Evolutionary conservation across 2,797 vertebrate species (phyloP), one percentile per base, ranked within the genome.

Genomic region (Naso thynnoides): DNA sequence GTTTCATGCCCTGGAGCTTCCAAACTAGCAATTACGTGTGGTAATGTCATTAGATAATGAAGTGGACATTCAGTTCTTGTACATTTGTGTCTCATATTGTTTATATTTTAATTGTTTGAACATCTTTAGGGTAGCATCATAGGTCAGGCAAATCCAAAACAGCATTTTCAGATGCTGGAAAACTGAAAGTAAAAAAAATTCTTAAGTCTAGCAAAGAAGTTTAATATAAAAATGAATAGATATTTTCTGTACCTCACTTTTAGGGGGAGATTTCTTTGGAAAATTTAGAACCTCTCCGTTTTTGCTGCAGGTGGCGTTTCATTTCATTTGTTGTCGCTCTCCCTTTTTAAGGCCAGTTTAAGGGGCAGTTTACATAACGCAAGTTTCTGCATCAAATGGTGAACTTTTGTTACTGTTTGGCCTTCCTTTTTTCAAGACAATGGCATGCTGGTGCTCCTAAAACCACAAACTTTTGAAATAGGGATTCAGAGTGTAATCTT

Each of bases 11-110:
- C 54, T 13, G 23, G 6, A 58, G 50, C 24, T 23, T 74, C 44
- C 36, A 61, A 71, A 78, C 31, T 15, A 76, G 58, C 71, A 21
- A 26, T 76, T 74, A 56, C 71, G 38, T 24, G 13, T 80, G 58
- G 84, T 89, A 78, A 78, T 72, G 42, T 26, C 31, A 58, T 72
- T 66, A 50, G 57, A 65, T 69, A 58, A 77, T 31, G 19, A 70
- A 33, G 4, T 56, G 59, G 63, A 58, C 61, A 65, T 21, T 23
- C 42, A 19, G 4, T 31, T 73, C 27, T 50, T 57, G 27, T 18
- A 48, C 68, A 63, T 69, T 79, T 68, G 49, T 53, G 67, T 70
- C 33, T 49, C 27, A 55, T 6, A 29, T 14, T 38, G 19, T 6
- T 48, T 27, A 19, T 59, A 18, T 56, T 52, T 50, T 24, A 29